Evolutionary conservation across 2,888 invertebrate genomes (phyloP), one percentile per base, ranked within the genome.

Genomic region (Drosophila koepferae): DNA sequence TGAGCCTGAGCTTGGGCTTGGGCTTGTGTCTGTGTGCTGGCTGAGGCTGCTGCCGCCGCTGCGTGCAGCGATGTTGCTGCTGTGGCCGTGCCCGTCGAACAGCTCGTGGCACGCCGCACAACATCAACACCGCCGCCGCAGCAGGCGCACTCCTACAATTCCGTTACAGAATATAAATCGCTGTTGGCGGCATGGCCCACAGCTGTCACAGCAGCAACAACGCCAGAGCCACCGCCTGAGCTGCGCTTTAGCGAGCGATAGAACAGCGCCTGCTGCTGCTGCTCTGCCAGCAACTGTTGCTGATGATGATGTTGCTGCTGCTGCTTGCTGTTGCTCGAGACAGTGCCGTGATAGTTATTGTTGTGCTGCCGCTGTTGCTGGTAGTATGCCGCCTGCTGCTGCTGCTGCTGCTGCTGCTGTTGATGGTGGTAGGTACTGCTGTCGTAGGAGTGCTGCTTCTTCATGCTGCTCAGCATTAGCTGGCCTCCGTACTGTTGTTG

Each of bases 101-200:
- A 76, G n/a, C 46, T 85, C 81, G 90, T 79, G 81, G 91, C 81
- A 79, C 92, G 92, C 70, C 92, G 92, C 87, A 91, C 90, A 78
- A 92, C 89, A 92, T 93, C 92, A 86, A 93, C 93, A 78, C 93
- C 93, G 84, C 92, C 93, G 87, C 93, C 93, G 92, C 93, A 93
- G 92, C 93, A 93, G 91, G 93, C 93, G 92, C 93, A 93, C 89
- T 93, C 93, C 93, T 95, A 95, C 94, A 95, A 94, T 91, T 95
- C 96, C 64, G 97, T 96, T 79, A 97, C 96, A 58, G 96, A 96
- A 91, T 96, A 97, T 78, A 97, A 92, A 91, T 96, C 95, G 63
- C 94, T 94, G 72, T 94, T 70, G 53, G 94, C 94, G 61, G 94
- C 94, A 59, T 92, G 91, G 14, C 91, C 92, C 31, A 93, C 92